Evolutionary conservation across 1,140 invertebrate species (phyloP).

Genomic region (fruit fly (Drosophila melanogaster)): DNA sequence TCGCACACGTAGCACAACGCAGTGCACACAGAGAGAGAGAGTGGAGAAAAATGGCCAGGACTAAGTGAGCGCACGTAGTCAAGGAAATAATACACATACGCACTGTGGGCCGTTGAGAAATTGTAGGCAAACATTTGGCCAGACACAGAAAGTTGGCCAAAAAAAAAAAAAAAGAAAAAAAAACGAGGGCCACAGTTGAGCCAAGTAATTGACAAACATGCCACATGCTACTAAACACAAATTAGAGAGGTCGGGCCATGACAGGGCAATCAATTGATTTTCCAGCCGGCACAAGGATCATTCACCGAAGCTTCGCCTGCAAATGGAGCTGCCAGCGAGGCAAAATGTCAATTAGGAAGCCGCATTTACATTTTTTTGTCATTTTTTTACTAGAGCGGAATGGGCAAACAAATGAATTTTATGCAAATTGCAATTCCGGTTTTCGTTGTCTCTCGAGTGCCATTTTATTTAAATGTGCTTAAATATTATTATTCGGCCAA

Average conservation of each 20-base stretch:
- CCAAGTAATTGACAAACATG: constrained; percentile 79
- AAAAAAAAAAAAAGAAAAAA: background rate
- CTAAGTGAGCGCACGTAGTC: constrained; percentile 65
- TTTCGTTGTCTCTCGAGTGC: constrained; percentile 30
- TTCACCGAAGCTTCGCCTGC: background rate
- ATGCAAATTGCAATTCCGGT: constrained; percentile 63
- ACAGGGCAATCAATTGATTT: constrained; percentile 77
- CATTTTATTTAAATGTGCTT: constrained; percentile 65
- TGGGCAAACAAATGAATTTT: constrained; percentile 58
- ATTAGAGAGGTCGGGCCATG: constrained; percentile 50
- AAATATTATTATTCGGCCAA: constrained; percentile 58
- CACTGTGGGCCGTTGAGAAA: constrained; percentile 57
- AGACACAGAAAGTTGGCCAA: background rate
- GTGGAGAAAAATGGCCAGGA: constrained; percentile 45
- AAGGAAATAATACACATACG: constrained; percentile 79
- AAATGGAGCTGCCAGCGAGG: constrained; percentile 46
- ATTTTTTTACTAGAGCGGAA: constrained; percentile 19
- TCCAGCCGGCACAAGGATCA: constrained; percentile 24
- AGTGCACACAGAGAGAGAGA: constrained; percentile 2
- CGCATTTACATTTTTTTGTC: constrained; percentile 61
- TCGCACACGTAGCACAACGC: constrained; percentile 64
- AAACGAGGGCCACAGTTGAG: constrained; percentile 13
- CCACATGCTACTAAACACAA: constrained; percentile 81
- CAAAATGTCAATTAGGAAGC: constrained; percentile 72
- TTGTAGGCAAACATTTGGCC: constrained; percentile 68